These are phyloP conservation scores for Pelagia noctiluca DNA, from an alignment of 30 jellyfish, hydroid and myxozoan genomes.

Conservation along the genomic window DNA sequence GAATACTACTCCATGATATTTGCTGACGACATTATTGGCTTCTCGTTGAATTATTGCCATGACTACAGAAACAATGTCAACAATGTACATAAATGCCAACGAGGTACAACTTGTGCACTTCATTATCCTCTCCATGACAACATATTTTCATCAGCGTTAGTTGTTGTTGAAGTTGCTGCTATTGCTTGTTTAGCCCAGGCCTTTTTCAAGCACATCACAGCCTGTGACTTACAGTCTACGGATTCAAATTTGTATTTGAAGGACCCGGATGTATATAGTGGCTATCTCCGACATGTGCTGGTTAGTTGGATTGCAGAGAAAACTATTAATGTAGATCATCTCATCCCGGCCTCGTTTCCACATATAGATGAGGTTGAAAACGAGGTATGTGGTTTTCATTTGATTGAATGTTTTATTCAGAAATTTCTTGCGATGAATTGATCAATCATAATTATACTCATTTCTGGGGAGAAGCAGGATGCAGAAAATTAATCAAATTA, in stretches of 20 bases:
- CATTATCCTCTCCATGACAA: not conserved
- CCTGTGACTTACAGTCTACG: not conserved
- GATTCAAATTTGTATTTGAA: not conserved
- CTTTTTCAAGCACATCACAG: not conserved
- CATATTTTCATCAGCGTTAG: not conserved
- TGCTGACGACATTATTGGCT: not conserved
- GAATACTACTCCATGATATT: not conserved
- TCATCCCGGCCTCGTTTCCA: not conserved
- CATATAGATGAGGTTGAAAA: not conserved
- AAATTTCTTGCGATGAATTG: too few species aligned
- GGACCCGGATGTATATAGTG: not conserved
- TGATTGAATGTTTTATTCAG: too few species aligned
- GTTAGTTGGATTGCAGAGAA: not conserved
- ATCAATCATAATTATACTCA: too few species aligned
- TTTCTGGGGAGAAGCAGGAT: too few species aligned
- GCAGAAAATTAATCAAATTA: too few species aligned
- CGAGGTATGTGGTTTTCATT: too few species aligned
- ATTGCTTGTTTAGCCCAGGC: slow-evolving; percentile 5
- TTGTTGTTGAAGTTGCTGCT: slow-evolving; percentile 6
- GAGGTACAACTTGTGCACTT: not conserved
- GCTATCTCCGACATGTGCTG: not conserved
- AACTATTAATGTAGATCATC: not conserved
- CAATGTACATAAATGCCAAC: not conserved
- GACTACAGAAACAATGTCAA: not conserved
- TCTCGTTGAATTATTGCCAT: slow-evolving; percentile 3